Evolutionary conservation across 1,140 invertebrate species (phyloP), one percentile per base, ranked within the genome.

Genomic region (Cherax quadricarinatus): DNA sequence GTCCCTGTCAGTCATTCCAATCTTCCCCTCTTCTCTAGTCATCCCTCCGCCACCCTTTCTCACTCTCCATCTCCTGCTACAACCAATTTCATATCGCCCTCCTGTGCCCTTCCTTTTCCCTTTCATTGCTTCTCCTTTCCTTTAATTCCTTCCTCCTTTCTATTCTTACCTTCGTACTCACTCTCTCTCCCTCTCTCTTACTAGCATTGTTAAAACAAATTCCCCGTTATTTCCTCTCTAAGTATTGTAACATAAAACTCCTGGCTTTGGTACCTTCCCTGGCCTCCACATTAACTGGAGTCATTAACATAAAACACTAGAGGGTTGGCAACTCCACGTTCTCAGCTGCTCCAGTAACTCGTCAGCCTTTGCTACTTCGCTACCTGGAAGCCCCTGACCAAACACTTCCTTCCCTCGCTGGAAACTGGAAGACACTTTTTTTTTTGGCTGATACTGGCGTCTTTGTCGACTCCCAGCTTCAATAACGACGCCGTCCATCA

Each of bases 401-500:
- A 18, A 66, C 5, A 66, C 62, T 21, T 30, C 21, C 30, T 75
- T 75, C 70, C 70, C 1, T n/a, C n/a, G 21, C 70, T 30, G 70
- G 70, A 66, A 18, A 18, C 21, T 66, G 66, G 66, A 70, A 70
- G 21, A 5, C 5, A 21, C 66, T 5, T 18, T 18, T 18, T 16
- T 66, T 30, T n/a, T 30, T 30, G n/a, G n/a, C 70, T 75, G 24
- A n/a, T 30, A 75, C 3, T 1, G 24, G 24, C 70, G 24, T 75
- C 70, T 75, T 75, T 75, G 6, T 75, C 70, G 70, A 30, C 70
- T 75, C 30, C 24, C 88, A 84, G 70, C 57, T 60, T 90, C 88
- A 90, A 90, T 90, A 90, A 90, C 81, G 88, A 84, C 51, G 60
- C 82, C 82, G 82, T 90, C 81, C 81, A 75, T 90, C 82, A 90